These are phyloP conservation scores for Cardiocondyla obscurior DNA, from an alignment of 1,140 invertebrate species.

Conservation along the genomic window DNA sequence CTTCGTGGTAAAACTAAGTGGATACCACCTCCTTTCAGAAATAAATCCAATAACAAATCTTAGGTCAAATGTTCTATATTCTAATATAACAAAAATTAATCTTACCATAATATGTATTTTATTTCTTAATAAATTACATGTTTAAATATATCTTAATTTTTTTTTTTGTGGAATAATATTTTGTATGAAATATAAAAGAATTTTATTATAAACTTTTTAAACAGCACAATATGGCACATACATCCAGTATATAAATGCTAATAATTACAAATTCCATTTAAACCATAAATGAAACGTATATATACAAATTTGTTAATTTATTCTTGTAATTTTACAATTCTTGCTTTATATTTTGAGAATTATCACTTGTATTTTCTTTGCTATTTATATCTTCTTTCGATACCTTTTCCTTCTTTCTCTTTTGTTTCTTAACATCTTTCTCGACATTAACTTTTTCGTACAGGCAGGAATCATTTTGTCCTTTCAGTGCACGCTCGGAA, in stretches of 20 bases:
- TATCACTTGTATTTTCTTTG: constrained; percentile 4
- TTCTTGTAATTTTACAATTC: constrained; percentile 31
- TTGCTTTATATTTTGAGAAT: neutral
- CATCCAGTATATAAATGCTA: neutral
- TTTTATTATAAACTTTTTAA: constrained; percentile 45
- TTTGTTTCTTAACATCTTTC: constrained; percentile 73
- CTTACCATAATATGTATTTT: neutral
- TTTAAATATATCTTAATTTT: neutral
- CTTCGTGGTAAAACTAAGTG: constrained; percentile 89
- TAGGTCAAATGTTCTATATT: neutral
- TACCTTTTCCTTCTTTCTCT: constrained; percentile 72
- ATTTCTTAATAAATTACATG: neutral
- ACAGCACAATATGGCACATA: constrained; percentile 36
- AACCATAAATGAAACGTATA: neutral
- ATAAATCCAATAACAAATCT: constrained; percentile 10
- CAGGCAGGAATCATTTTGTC: constrained; percentile 88
- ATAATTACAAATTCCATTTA: constrained; percentile 50
- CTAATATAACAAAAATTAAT: neutral
- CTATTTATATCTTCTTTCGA: neutral
- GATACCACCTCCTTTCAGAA: constrained; percentile 33
- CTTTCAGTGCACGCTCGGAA: constrained; percentile 87
- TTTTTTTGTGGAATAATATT: neutral
- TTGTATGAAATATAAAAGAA: constrained; percentile 28
- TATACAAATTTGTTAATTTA: constrained; percentile 13
- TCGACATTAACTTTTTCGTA: constrained; percentile 84